Evolutionary conservation across 2,113 vertebrate species (phyloP).

Genomic region (Falco punctatus): DNA sequence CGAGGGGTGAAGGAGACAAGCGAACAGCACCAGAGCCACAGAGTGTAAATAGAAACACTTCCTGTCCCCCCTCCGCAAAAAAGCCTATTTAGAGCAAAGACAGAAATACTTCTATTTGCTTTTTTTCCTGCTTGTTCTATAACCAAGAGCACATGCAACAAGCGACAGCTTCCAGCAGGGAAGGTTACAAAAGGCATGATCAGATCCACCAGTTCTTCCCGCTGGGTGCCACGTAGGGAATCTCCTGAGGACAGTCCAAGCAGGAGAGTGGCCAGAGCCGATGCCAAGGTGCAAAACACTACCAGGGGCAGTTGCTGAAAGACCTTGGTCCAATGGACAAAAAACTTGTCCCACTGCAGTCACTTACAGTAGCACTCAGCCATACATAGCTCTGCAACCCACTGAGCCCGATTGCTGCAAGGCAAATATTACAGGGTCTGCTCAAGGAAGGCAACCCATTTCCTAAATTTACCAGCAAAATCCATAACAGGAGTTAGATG

Average conservation of each 20-base stretch:
- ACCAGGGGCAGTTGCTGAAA: background rate
- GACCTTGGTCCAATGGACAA: accelerated
- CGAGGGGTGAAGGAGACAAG: background rate
- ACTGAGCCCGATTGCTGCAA: background rate
- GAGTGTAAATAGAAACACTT: background rate
- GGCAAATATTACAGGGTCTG: background rate
- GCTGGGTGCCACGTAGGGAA: background rate
- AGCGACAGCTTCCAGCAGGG: background rate
- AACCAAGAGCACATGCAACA: background rate
- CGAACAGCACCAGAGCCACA: background rate
- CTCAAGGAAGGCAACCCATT: background rate
- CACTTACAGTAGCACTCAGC: background rate
- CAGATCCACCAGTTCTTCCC: background rate
- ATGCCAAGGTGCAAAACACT: background rate
- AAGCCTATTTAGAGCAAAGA: background rate
- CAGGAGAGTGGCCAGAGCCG: background rate
- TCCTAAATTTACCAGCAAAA: slow-evolving; percentile 13
- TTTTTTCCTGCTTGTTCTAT: background rate
- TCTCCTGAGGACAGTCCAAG: background rate
- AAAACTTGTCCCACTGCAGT: background rate
- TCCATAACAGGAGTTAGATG: background rate
- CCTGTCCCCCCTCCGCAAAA: accelerated
- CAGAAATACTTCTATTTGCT: background rate
- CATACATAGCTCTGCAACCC: background rate
- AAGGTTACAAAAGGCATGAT: background rate